These are phyloP conservation scores for Eristalis arbustorum DNA, from an alignment of 2,888 invertebrate genomes.

Conservation along the genomic window DNA sequence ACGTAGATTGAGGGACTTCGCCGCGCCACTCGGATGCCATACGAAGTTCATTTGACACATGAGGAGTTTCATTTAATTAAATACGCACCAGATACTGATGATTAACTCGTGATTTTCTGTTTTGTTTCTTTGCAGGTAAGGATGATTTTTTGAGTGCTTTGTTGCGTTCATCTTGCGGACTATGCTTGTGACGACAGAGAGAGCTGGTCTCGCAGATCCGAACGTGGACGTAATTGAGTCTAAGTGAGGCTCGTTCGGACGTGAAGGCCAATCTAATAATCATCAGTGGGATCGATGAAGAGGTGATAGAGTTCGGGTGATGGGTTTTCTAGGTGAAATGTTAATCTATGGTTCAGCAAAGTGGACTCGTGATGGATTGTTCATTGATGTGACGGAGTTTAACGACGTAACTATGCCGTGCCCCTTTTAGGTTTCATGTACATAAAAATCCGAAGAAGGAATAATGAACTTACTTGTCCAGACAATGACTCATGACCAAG, in stretches of 20 bases:
- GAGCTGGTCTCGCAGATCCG: not conserved
- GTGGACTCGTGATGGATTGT: not conserved
- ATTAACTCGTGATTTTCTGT: not conserved
- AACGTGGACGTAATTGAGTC: not conserved
- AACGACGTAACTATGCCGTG: not conserved
- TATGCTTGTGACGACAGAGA: not conserved
- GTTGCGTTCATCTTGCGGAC: not conserved
- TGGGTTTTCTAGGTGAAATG: not conserved
- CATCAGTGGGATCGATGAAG: not conserved
- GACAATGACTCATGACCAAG: too few species aligned
- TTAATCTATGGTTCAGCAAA: not conserved
- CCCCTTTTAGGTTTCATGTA: not conserved
- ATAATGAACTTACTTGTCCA: too few species aligned
- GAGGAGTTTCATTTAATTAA: conserved; percentile 23
- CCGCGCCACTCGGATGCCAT: conserved; percentile 13
- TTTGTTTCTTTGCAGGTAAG: conserved; percentile 48
- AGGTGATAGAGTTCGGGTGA: not conserved
- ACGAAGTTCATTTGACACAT: conserved; percentile 21
- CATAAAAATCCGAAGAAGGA: too few species aligned
- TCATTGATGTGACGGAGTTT: too few species aligned
- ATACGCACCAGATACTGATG: not conserved
- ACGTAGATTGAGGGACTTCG: conserved; percentile 45
- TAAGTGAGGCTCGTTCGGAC: not conserved
- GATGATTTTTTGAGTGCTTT: not conserved
- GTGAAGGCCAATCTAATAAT: not conserved